Base-by-base conservation (phyloP, 2,888 invertebrate genomes). In the Calameuta pallipes region DNA sequence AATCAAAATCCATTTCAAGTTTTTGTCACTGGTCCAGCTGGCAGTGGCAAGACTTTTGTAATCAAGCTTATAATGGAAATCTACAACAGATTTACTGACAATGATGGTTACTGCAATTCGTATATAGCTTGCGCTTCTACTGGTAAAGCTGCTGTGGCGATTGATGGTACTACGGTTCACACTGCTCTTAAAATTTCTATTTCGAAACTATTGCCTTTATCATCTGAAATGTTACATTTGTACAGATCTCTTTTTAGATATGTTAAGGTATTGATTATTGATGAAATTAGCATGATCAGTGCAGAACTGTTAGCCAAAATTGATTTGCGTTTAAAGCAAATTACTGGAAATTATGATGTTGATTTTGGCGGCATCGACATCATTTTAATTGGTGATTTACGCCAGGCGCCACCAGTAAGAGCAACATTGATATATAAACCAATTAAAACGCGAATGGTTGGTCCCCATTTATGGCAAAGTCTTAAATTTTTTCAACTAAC, bases 21-120 rank as follows among this genome's bases (percentile, higher is more conserved):
- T 74, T 80, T 73, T 75, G 81, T 85, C 23, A 85, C 83, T 23
- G 84, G 83, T 35, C 82, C 84, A 74, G 83, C 85, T 75, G 85
- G 85, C 12, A 77, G 82, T 78, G 86, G 85, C 23, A 87, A 88
- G 85, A 85, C 89, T 30, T 90, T 89, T 75, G 83, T 88, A 11
- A 89, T 91, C 12, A 88, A 89, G 85, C 81, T 87, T 0, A 70
- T 92, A 1, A 90, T 90, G 90, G 91, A 91, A 85, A 91, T 89
- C 76, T 90, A 90, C 75, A 92, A 92, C 78, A 75, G 91, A 36
- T 91, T 81, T 79, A 78, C 89, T 74, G 83, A 88, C 70, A 83
- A 75, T 68, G 87, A 90, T 85, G 88, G 86, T 11, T 83, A 78
- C 77, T 88, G 85, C 83, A 91, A 91, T 84, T 85, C 90, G 11